Evolutionary conservation across 2,888 invertebrate species (phyloP).

Genomic region (Microdon myrmicae): DNA sequence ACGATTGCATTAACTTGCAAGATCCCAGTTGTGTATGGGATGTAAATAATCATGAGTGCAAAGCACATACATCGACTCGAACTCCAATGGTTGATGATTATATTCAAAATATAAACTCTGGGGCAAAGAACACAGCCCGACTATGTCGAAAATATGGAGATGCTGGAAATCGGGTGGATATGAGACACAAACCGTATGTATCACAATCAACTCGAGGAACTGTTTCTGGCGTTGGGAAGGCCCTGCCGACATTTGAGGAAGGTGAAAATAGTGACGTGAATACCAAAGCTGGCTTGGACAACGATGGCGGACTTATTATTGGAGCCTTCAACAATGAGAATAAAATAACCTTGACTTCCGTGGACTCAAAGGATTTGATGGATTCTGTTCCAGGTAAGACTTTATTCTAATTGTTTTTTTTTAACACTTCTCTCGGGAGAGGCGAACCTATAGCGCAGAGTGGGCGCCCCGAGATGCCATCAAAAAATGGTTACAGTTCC

Average conservation of each 20-base stretch:
- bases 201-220: slow-evolving; percentile 54
- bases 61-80: slow-evolving; percentile 57
- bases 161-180: slow-evolving; percentile 43
- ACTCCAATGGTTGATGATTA: slow-evolving; percentile 56
- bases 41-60: slow-evolving; percentile 73
- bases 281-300: slow-evolving; percentile 6
- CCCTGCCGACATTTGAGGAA: slow-evolving; percentile 22
- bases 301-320: slow-evolving; percentile 56
- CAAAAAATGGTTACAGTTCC: too few relatives aligned
- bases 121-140: slow-evolving; percentile 59
- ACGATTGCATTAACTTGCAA: slow-evolving; percentile 88
- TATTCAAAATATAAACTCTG: slow-evolving; percentile 63
- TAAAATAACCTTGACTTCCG: slow-evolving; percentile 61
- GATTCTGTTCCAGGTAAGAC: slow-evolving; percentile 27
- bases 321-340: slow-evolving; percentile 60
- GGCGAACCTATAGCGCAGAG: too few relatives aligned
- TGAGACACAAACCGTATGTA: slow-evolving; percentile 33
- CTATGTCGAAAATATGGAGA: slow-evolving; percentile 60
- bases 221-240: slow-evolving; percentile 52
- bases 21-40: slow-evolving; percentile 99
- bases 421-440: too few relatives aligned
- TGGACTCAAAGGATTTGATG: slow-evolving; percentile 59
- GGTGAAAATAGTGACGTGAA: slow-evolving; percentile 10
- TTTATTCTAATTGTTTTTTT: not conserved
- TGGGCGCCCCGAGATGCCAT: too few relatives aligned